A percentile compares a stretch with the other conserved stretches of the same genome.
Evolutionary conservation across 2,113 vertebrate species (phyloP).

Genomic region (Sceloporus undulatus): DNA sequence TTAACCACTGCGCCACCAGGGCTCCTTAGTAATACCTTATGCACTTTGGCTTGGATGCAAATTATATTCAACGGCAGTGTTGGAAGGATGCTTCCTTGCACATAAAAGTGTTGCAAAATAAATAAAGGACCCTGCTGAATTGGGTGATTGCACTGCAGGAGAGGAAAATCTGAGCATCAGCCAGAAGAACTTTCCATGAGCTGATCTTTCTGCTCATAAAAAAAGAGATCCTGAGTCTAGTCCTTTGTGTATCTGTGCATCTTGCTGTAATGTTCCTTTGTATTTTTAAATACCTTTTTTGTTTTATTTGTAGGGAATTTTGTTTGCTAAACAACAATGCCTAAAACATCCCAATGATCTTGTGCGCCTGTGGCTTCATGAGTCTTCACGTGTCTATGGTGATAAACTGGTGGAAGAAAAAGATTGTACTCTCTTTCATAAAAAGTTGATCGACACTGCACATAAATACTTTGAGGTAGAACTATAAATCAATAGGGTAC

Average conservation of each 20-base stretch:
- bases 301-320: conserved; percentile 77
- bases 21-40: background rate
- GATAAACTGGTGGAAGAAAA: conserved; percentile 81
- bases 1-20: too few species aligned
- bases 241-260: background rate
- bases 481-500: background rate
- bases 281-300: background rate
- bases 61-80: too few species aligned
- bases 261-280: background rate
- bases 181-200: background rate
- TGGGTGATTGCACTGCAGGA: too few species aligned
- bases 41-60: background rate
- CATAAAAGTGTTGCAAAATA: too few species aligned
- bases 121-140: too few species aligned
- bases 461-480: conserved; percentile 82
- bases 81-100: too few species aligned
- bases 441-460: conserved; percentile 75
- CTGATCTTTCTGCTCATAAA: background rate
- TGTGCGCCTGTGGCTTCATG: conserved; percentile 80
- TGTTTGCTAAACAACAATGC: conserved; percentile 79
- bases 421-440: conserved; percentile 81
- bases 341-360: conserved; percentile 76
- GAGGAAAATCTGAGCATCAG: background rate
- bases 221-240: background rate
- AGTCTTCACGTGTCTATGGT: conserved; percentile 81